Percentiles rank a stretch among this genome's conserved stretches.
Evolutionary conservation across 92 coral and sea anemone genomes (phyloP).

Genomic region (Phymanthus crucifer): DNA sequence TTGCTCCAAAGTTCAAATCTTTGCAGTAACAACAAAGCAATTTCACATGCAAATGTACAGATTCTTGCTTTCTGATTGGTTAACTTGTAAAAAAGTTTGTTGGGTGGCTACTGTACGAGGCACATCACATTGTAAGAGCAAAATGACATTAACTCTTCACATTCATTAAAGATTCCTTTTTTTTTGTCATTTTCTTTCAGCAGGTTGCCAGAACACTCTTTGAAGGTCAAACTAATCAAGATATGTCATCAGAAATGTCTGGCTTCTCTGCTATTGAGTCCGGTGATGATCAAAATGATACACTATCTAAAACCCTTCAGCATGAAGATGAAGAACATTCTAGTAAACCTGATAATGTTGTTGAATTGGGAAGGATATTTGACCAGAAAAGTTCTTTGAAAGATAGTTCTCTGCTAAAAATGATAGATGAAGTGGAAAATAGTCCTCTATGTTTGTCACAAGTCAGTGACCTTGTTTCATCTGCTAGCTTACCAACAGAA

Average conservation of each 20-base stretch:
- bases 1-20: no score
- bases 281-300: neutral
- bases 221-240: conserved; percentile 15
- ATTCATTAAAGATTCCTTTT: neutral
- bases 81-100: no score
- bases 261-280: conserved; percentile 21
- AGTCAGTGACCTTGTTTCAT: neutral
- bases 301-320: neutral
- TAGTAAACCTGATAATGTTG: neutral
- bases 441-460: neutral
- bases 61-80: no score
- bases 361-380: neutral
- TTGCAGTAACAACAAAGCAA: no score
- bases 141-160: neutral
- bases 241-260: conserved; percentile 20
- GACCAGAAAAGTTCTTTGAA: neutral
- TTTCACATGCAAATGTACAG: no score
- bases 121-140: no score
- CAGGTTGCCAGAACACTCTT: conserved; percentile 25
- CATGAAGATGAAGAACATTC: neutral
- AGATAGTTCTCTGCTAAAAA: neutral
- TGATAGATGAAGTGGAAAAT: neutral
- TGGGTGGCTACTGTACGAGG: no score
- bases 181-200: neutral
- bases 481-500: neutral